Percentiles rank a stretch among this genome's conserved stretches.
Conservation (phyloP, 1,140 invertebrate species). For the Mesaphorura yosii region DNA sequence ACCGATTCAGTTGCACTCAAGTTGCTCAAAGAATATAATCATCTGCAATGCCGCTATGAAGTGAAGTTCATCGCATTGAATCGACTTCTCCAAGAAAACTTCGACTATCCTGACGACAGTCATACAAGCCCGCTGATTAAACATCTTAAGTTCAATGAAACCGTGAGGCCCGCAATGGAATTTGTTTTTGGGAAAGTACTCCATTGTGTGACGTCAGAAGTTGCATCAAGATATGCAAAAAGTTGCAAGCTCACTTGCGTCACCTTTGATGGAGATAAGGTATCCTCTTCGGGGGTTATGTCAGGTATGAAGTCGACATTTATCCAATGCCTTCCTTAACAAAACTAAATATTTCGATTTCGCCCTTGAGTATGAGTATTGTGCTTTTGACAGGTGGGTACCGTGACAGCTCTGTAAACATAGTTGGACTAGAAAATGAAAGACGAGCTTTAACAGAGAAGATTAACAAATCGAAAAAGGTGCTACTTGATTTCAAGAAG, state of each 20-base stretch:
- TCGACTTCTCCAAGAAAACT: neutral
- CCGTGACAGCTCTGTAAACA: neutral
- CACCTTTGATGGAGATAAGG: conserved; percentile 18
- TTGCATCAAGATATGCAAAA: conserved; percentile 2
- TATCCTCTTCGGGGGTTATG: conserved; percentile 3
- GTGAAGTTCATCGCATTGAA: conserved; percentile 16
- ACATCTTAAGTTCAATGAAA: neutral
- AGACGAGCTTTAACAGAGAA: no score
- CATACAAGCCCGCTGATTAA: neutral
- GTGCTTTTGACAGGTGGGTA: neutral
- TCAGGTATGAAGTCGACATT: neutral
- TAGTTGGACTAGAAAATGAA: no score
- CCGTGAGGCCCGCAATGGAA: neutral
- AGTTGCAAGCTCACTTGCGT: conserved; percentile 15
- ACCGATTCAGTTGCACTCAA: neutral
- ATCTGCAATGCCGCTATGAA: conserved; percentile 8
- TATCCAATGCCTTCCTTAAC: neutral
- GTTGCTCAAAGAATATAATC: conserved; percentile 18
- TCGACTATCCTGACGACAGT: neutral
- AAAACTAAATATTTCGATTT: neutral
- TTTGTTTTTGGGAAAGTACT: conserved; percentile 20
- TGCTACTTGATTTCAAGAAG: no score
- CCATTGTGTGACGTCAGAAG: conserved; percentile 8
- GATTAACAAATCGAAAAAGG: no score
- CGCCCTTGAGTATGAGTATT: neutral